These are phyloP conservation scores for Arenaria interpres DNA, from an alignment of 2,113 vertebrate genomes.

Conservation along the genomic window DNA sequence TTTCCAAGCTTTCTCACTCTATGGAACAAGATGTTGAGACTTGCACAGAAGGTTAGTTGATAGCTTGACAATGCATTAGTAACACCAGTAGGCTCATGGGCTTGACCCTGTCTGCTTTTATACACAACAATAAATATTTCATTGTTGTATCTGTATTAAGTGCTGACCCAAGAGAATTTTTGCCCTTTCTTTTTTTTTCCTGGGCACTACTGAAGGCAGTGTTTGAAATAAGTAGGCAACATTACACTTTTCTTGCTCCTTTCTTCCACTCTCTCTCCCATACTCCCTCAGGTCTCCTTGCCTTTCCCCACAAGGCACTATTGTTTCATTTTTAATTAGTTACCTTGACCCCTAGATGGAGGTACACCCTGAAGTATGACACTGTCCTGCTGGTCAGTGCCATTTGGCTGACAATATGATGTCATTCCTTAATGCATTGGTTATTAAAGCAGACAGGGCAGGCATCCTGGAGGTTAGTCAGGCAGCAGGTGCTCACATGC, in stretches of 20 bases:
- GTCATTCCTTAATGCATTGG: not conserved
- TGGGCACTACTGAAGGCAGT: not conserved
- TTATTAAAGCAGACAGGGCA: not conserved
- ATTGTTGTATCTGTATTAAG: constrained; percentile 6
- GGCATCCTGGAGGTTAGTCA: not conserved
- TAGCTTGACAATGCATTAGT: not conserved
- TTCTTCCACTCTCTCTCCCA: not conserved
- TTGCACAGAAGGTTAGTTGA: not conserved
- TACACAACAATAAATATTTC: constrained; percentile 31
- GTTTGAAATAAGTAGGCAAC: not conserved
- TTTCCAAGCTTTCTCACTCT: not conserved
- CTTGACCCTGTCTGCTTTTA: not conserved
- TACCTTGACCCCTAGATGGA: not conserved
- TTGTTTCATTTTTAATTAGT: not conserved
- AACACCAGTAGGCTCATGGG: not conserved
- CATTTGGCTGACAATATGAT: constrained; percentile 40
- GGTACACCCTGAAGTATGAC: not conserved
- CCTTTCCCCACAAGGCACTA: not conserved
- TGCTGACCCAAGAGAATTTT: not conserved
- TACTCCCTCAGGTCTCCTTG: not conserved
- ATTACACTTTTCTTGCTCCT: not conserved
- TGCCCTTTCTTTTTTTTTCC: not conserved
- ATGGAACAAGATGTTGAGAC: not conserved
- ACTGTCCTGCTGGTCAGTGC: not conserved
- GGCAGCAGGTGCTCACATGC: constrained; percentile 34